phyloP scores from a whole-genome alignment of 2,113 vertebrate species.

The Gymnobelideus leadbeateri region DNA sequence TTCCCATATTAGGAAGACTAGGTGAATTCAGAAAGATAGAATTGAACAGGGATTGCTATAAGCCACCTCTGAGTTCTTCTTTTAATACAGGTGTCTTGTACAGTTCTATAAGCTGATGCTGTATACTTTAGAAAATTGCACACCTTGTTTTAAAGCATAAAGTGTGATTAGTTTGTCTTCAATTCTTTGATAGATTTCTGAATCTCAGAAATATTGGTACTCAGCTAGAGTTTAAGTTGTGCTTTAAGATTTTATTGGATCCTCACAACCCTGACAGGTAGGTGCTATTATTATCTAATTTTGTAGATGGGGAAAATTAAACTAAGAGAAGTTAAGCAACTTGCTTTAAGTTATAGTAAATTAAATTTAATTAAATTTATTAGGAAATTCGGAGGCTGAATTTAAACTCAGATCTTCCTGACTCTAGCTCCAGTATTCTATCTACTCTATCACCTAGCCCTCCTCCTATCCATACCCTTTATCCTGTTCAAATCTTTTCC shows the following conservation, averaged over 20 bases:
- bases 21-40: neutral
- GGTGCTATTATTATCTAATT: neutral
- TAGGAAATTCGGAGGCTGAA: neutral
- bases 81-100: neutral
- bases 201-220: neutral
- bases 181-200: neutral
- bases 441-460: neutral
- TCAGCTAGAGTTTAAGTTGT: neutral
- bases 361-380: too few species aligned
- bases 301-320: neutral
- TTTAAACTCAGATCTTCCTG: neutral
- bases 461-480: neutral
- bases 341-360: too few species aligned
- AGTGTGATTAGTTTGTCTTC: neutral
- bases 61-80: neutral
- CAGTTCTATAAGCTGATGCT: neutral
- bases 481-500: neutral
- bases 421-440: neutral
- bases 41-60: neutral
- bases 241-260: neutral
- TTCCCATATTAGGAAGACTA: neutral
- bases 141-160: neutral
- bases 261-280: neutral
- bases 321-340: neutral
- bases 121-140: neutral